Percentiles rank a stretch among this genome's conserved stretches.
Conservation (phyloP, 2,888 invertebrate genomes). For the Cheilosia variabilis region DNA sequence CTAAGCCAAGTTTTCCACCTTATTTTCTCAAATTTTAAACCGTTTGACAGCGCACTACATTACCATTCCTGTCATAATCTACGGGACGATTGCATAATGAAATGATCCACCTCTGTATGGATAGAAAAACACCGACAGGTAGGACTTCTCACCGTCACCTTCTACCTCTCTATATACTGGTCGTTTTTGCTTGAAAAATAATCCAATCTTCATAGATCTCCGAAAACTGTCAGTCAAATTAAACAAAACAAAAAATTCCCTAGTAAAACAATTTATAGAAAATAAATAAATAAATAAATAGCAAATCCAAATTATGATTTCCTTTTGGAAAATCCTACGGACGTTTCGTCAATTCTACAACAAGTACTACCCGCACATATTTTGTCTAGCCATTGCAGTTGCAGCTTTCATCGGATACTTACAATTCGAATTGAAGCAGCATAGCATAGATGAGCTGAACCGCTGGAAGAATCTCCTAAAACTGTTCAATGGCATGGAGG, state of each 20-base stretch:
- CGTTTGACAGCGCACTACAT: too few relatives aligned
- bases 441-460: conserved; percentile 74
- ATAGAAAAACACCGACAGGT: too few relatives aligned
- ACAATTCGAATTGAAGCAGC: conserved; percentile 78
- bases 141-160: too few relatives aligned
- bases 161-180: not conserved
- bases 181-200: not conserved
- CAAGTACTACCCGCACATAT: conserved; percentile 78
- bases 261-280: conserved; percentile 9
- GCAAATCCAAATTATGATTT: conserved; percentile 51
- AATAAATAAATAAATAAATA: conserved; percentile 3
- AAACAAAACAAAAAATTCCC: conserved; percentile 1
- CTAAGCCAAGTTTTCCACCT: too few relatives aligned
- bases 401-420: conserved; percentile 78
- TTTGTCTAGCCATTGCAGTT: conserved; percentile 75
- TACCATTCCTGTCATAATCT: too few relatives aligned
- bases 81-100: too few relatives aligned
- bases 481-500: conserved; percentile 76
- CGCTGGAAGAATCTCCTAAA: conserved; percentile 77
- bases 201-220: not conserved
- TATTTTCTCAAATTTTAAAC: too few relatives aligned
- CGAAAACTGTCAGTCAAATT: not conserved
- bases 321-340: conserved; percentile 46
- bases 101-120: too few relatives aligned
- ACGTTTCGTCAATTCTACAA: conserved; percentile 77